Evolutionary conservation across 2,888 invertebrate species (phyloP), one percentile per base, ranked within the genome.

Genomic region (Drosophila nr. perissopoda): DNA sequence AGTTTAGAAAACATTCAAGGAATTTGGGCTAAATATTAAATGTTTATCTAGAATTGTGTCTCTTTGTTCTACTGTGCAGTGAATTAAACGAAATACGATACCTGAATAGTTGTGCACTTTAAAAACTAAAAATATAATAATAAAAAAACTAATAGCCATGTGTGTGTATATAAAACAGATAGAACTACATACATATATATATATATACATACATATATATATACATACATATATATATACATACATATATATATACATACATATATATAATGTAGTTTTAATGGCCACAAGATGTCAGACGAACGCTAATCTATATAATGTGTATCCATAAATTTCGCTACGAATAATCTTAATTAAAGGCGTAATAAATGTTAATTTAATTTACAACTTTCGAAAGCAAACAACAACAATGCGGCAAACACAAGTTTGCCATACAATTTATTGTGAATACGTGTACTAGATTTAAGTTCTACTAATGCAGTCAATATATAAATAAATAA

Each of bases 381-480:
- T 73, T 56, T 58, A 73, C 69, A 63, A 64, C 48, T 53, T 61
- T 52, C 29, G 40, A 54, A 73, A 72, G 42, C 36, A 65, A 62
- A 66, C 27, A 64, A 64, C 57, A 72, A 54, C 54, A 64, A 48
- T 42, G 38, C 25, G 33, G 63, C 61, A 62, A 78, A 49, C 49
- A 57, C 27, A 59, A 49, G 74, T 79, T 63, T 61, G 74, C 54
- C 48, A 71, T 45, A 57, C 68, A 70, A 68, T 63, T 68, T 69
- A 59, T 66, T 65, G 27, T 45, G 54, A 72, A 71, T 67, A 40
- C 42, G 53, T 78, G 69, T 78, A 65, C 48, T 73, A 80, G 61
- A 3, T 10, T 27, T 81, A 87, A 87, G 87, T 45, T 66, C 36
- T 74, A 89, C 83, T 89, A 89, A 84, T 84, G 64, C 76, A 84